phyloP scores from a whole-genome alignment of 1,140 invertebrate species.

The Micrasema longulum region DNA sequence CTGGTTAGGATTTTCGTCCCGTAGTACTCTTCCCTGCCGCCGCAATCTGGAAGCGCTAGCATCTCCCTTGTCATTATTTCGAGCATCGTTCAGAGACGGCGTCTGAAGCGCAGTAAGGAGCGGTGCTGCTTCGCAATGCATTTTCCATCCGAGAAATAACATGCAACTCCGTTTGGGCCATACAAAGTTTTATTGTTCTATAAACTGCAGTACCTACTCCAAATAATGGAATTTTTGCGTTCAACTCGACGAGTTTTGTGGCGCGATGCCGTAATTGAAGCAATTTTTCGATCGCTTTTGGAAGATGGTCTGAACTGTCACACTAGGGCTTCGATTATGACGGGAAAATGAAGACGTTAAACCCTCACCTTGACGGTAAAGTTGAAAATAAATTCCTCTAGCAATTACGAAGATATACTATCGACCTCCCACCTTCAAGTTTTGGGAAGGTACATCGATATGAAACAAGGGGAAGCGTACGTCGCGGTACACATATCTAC shows the following conservation, averaged over 20 bases:
- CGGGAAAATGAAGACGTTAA: too few relatives aligned
- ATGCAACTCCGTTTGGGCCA: not conserved
- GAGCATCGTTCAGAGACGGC: conserved; percentile 36
- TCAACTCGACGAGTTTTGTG: not conserved
- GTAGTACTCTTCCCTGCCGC: conserved; percentile 18
- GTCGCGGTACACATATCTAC: too few relatives aligned
- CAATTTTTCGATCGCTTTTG: too few relatives aligned
- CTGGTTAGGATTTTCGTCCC: conserved; percentile 1
- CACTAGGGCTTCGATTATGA: too few relatives aligned
- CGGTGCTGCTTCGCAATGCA: not conserved
- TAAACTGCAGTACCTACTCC: not conserved
- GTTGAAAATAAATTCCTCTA: too few relatives aligned
- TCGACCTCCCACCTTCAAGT: too few relatives aligned
- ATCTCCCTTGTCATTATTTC: conserved; percentile 44
- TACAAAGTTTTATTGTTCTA: conserved; percentile 6
- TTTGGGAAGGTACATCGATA: too few relatives aligned
- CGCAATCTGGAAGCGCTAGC: conserved; percentile 31
- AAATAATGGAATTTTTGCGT: conserved; percentile 5
- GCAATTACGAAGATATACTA: too few relatives aligned
- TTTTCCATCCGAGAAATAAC: conserved; percentile 16
- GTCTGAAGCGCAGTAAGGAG: conserved; percentile 19
- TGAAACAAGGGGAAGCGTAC: too few relatives aligned
- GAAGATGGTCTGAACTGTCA: too few relatives aligned
- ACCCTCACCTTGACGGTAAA: too few relatives aligned
- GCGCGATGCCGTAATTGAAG: too few relatives aligned